phyloP scores from a whole-genome alignment of 1,140 invertebrate species.

The Rhopalosiphum padi region DNA sequence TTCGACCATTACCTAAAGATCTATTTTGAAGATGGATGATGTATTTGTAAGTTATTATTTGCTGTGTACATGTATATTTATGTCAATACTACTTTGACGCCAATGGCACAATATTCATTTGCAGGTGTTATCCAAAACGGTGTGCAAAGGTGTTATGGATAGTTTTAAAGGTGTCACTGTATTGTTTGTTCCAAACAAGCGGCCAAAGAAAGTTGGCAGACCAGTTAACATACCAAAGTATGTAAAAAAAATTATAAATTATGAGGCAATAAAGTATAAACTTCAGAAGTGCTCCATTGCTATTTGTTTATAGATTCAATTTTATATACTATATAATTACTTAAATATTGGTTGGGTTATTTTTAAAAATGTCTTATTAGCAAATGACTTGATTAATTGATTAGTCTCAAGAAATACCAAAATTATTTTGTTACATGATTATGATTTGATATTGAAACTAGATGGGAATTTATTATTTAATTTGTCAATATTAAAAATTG shows the following conservation, averaged over 20 bases:
- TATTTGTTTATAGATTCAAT: no score
- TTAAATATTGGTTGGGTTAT: not conserved
- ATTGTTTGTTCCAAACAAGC: constrained; percentile 76
- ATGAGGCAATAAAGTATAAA: not conserved
- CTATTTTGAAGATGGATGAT: constrained; percentile 20
- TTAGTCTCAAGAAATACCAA: not conserved
- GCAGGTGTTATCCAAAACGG: constrained; percentile 71
- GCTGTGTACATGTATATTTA: no score
- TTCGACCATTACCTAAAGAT: not conserved
- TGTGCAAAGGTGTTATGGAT: constrained; percentile 73
- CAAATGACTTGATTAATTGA: not conserved
- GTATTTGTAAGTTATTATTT: not conserved
- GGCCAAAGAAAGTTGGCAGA: constrained; percentile 66
- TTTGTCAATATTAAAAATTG: not conserved
- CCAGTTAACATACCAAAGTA: constrained; percentile 30
- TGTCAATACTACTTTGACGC: not conserved
- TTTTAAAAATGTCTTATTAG: not conserved
- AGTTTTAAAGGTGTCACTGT: constrained; percentile 74
- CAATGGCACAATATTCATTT: constrained; percentile 61
- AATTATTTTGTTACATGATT: not conserved
- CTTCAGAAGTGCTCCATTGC: no score
- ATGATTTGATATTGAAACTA: not conserved
- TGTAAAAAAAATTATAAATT: not conserved
- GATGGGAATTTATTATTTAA: not conserved
- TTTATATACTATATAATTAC: not conserved